Base-by-base conservation (phyloP, 2,797 vertebrate species). In the Acanthopagrus latus region DNA sequence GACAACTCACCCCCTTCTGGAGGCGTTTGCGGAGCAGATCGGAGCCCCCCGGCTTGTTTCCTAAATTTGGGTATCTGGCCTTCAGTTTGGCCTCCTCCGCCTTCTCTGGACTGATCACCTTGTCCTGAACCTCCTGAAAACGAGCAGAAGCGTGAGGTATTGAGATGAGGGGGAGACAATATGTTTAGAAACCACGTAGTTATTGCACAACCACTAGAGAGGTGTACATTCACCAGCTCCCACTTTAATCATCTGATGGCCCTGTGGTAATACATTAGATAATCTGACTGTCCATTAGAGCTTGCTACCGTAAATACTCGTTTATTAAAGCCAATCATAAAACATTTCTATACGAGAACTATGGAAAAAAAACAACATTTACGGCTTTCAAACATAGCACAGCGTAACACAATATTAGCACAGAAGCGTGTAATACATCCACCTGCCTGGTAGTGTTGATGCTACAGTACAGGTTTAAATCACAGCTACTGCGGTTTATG, bases 11-110 rank as follows among this genome's bases (percentile, higher is more conserved):
- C 94, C 98, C 98, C 89, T 99, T 99, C 89, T 98, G 97, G 77
- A 99, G 96, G 74, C 98, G 95, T 94, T 99, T 99, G 87, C 98
- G 97, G 87, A 99, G 96, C 89, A 99, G 96, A 88, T 99, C 98
- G 0, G 98, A 99, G 62, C 98, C 98, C 64, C 98, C 98, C 8
- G 98, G 97, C 83, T 99, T 99, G 83, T 97, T 95, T 67, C 97
- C 98, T 92, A 99, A 94, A 87, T 97, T 97, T 92, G 98, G 98
- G 75, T 99, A 99, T 86, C 96, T 97, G 86, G 97, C 94, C 95
- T 99, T 99, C 89, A 99, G 94, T 81, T 99, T 99, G 65, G 97
- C 98, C 93, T 99, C 98, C 93, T 99, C 98, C 76, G 93, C 95
- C 89, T 98, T 98, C 91, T 99, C 98, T 62, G 97, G 97, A 89